Evolutionary conservation across 2,797 vertebrate species (phyloP).

Genomic region (Manis pentadactyla): DNA sequence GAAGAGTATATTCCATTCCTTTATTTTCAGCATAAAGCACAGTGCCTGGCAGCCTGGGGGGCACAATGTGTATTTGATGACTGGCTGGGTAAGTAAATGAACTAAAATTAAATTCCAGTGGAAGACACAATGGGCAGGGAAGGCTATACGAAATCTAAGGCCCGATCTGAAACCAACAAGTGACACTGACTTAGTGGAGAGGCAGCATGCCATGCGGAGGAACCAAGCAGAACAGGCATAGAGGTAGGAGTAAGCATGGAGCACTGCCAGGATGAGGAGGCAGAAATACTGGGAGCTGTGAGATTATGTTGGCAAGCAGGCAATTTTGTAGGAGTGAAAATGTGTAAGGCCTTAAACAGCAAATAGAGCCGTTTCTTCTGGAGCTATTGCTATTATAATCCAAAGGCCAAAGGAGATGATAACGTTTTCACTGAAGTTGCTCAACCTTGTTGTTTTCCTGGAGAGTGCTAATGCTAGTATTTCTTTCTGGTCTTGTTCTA

Average conservation of each 20-base stretch:
- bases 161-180: background rate
- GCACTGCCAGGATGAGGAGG: background rate
- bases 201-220: background rate
- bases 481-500: background rate
- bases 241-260: background rate
- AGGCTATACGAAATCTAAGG: background rate
- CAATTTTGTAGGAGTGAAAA: background rate
- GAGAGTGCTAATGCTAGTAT: background rate
- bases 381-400: background rate
- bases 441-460: background rate
- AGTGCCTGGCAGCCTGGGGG: background rate
- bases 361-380: background rate
- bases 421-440: conserved; percentile 1
- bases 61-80: background rate
- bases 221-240: background rate
- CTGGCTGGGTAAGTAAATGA: background rate
- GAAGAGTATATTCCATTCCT: background rate
- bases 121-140: background rate
- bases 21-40: background rate
- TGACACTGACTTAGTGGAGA: background rate
- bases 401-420: background rate
- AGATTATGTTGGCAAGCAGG: background rate
- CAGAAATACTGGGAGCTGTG: background rate
- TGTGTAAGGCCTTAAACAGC: background rate
- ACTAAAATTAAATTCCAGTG: background rate